These are phyloP conservation scores for Okamejei kenojei DNA, from an alignment of 2,797 vertebrate species.

Conservation along the genomic window DNA sequence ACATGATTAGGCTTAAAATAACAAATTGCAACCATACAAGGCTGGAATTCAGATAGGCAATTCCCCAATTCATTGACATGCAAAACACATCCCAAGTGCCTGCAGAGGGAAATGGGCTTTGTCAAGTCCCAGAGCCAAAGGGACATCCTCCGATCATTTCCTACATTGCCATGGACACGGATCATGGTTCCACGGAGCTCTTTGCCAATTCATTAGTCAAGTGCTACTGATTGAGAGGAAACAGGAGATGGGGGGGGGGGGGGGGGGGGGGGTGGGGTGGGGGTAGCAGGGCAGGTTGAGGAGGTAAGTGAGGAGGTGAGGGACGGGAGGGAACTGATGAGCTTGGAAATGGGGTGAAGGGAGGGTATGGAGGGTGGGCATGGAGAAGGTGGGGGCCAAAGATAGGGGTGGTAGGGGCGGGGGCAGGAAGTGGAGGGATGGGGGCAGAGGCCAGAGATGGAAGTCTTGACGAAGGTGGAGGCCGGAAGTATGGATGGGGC, in stretches of 20 bases:
- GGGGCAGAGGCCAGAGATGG: too few species aligned
- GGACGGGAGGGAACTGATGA: background rate
- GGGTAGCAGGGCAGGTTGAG: too few species aligned
- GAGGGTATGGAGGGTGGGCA: too few species aligned
- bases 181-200: conserved; percentile 50
- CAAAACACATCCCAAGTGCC: conserved; percentile 63
- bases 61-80: conserved; percentile 62
- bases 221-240: background rate
- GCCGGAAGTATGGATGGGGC: too few species aligned
- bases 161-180: conserved; percentile 70
- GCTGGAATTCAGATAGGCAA: conserved; percentile 49
- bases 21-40: conserved; percentile 43
- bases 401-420: too few species aligned
- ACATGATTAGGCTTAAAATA: conserved; percentile 44
- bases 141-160: conserved; percentile 65
- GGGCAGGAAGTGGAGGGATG: too few species aligned
- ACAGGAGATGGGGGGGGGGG: background rate
- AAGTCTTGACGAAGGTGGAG: too few species aligned
- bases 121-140: conserved; percentile 60
- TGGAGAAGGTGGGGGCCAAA: too few species aligned
- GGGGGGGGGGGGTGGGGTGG: background rate
- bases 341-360: too few species aligned
- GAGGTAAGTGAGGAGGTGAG: background rate
- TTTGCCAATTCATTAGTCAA: conserved; percentile 52
- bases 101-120: conserved; percentile 67